These are phyloP conservation scores for Mimachlamys varia DNA, from an alignment of 2,888 invertebrate genomes.

Conservation along the genomic window DNA sequence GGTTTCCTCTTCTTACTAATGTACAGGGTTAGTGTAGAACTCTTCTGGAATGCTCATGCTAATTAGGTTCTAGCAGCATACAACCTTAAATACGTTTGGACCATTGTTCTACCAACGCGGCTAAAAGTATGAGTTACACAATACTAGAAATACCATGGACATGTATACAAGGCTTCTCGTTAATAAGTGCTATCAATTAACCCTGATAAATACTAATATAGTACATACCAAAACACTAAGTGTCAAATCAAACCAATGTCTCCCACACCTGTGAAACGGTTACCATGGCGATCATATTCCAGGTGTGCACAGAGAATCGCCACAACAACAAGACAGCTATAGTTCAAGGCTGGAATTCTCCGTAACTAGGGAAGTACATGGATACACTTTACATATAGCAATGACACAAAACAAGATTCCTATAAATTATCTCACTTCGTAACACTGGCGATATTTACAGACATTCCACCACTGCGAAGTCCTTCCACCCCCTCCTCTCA, in stretches of 20 bases:
- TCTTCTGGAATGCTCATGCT: neutral
- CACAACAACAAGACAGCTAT: neutral
- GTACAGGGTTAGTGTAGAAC: neutral
- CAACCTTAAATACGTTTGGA: neutral
- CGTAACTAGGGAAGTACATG: neutral
- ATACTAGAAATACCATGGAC: neutral
- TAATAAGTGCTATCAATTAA: neutral
- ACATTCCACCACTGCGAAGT: neutral
- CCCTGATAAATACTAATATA: neutral
- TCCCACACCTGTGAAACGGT: neutral
- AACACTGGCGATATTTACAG: neutral
- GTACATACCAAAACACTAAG: neutral
- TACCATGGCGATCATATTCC: neutral
- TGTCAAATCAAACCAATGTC: neutral
- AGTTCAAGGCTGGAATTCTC: neutral
- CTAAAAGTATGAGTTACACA: neutral
- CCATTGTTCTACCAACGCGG: too few species aligned
- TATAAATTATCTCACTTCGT: neutral
- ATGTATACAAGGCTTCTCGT: neutral
- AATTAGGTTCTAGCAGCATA: neutral
- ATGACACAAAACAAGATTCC: neutral
- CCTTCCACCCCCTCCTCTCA: constrained; percentile 1
- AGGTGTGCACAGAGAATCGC: neutral
- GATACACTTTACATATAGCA: neutral
- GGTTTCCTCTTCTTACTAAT: too few species aligned